These are phyloP conservation scores for Natrix natrix DNA, from an alignment of 2,797 vertebrate species.

Conservation along the genomic window DNA sequence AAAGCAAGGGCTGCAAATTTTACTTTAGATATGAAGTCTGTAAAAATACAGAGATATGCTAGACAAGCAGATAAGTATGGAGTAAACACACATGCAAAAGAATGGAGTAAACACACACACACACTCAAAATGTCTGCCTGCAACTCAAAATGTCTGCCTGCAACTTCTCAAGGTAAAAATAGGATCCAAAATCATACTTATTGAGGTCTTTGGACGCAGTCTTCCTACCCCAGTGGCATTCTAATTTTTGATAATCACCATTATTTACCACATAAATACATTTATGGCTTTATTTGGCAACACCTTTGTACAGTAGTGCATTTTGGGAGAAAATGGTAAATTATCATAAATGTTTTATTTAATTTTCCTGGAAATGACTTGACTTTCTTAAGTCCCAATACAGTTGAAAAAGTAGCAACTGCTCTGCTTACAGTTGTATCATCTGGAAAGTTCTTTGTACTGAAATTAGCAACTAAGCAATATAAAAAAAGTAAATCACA, in stretches of 20 bases:
- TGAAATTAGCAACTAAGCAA: not conserved
- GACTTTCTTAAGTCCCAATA: not conserved
- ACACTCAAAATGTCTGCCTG: not conserved
- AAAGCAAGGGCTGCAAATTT: conserved; percentile 22
- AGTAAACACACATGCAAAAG: not conserved
- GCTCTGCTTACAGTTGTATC: not conserved
- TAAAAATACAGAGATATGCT: not conserved
- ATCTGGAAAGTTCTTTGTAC: not conserved
- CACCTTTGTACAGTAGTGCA: not conserved
- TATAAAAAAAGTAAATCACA: not conserved
- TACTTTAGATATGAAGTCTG: not conserved
- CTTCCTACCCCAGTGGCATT: not conserved
- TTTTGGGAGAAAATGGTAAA: not conserved
- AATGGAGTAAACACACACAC: not conserved
- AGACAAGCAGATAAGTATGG: not conserved
- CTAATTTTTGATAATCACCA: conserved; percentile 32
- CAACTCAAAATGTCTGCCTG: not conserved
- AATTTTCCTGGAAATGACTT: not conserved
- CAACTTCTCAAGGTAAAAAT: not conserved
- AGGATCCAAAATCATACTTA: not conserved
- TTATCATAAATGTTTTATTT: not conserved
- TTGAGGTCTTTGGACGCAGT: not conserved
- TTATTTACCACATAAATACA: conserved; percentile 12
- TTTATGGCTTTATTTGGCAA: not conserved
- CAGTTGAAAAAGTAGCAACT: not conserved